These are phyloP conservation scores for Pterois miles DNA, from an alignment of 2,797 vertebrate species.

Conservation along the genomic window DNA sequence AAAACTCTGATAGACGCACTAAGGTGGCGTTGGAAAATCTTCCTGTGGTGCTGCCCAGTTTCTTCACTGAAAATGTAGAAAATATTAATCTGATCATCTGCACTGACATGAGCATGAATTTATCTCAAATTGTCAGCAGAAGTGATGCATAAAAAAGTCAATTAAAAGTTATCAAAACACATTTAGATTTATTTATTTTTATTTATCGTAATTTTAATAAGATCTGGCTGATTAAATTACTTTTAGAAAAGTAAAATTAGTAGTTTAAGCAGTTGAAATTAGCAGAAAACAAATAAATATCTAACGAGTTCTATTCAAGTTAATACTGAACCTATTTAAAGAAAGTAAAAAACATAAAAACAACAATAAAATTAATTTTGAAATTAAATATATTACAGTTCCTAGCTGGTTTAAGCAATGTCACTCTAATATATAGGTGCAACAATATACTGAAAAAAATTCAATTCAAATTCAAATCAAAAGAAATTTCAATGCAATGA, in stretches of 20 bases:
- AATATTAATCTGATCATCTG: neutral
- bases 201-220: no score
- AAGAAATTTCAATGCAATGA: neutral
- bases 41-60: slow-evolving; percentile 36
- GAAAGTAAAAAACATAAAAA: neutral
- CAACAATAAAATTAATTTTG: neutral
- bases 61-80: slow-evolving; percentile 70
- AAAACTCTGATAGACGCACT: slow-evolving; percentile 83
- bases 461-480: no score
- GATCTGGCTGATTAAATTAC: neutral
- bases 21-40: slow-evolving; percentile 83
- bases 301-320: neutral
- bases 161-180: neutral
- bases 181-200: neutral
- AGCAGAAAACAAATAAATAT: neutral
- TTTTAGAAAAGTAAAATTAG: neutral
- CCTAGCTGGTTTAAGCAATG: neutral
- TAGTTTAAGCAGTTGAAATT: neutral
- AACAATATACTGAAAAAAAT: no score
- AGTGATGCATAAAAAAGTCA: neutral
- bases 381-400: neutral
- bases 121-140: neutral
- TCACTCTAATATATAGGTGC: neutral
- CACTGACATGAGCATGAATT: neutral
- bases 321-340: no score